These are phyloP conservation scores for Parthenolecanium corni DNA, from an alignment of 2,888 invertebrate genomes.

Conservation along the genomic window DNA sequence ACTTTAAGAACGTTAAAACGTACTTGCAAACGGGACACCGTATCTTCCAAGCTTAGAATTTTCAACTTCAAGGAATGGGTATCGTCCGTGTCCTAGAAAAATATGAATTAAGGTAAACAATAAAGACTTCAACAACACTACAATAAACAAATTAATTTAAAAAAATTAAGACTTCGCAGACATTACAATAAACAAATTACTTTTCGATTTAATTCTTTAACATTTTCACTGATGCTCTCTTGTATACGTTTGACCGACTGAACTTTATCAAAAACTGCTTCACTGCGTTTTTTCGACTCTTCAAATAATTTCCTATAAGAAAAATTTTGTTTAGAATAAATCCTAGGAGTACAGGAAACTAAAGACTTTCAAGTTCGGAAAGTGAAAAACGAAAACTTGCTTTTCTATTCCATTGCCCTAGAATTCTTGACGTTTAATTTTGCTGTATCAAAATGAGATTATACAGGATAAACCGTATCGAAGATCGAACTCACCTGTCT, in stretches of 20 bases:
- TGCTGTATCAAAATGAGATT: no score
- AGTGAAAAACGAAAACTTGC: not conserved
- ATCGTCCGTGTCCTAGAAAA: not conserved
- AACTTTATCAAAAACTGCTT: constrained; percentile 10
- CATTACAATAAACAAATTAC: not conserved
- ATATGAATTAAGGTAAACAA: no score
- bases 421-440: no score
- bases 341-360: no score
- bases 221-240: constrained; percentile 3
- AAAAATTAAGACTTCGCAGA: not conserved
- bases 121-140: not conserved
- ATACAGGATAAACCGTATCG: no score
- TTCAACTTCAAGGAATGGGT: constrained; percentile 3
- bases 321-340: not conserved
- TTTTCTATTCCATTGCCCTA: no score
- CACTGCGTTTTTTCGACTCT: constrained; percentile 16
- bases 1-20: not conserved
- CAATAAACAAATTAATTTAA: not conserved
- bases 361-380: no score
- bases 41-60: constrained; percentile 4
- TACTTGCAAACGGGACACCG: constrained; percentile 14
- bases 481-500: no score
- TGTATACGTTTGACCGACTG: constrained; percentile 6
- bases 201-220: not conserved
- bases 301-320: constrained; percentile 12